Conservation (phyloP, 2,888 invertebrate species). For the Malthinus flaveolus region DNA sequence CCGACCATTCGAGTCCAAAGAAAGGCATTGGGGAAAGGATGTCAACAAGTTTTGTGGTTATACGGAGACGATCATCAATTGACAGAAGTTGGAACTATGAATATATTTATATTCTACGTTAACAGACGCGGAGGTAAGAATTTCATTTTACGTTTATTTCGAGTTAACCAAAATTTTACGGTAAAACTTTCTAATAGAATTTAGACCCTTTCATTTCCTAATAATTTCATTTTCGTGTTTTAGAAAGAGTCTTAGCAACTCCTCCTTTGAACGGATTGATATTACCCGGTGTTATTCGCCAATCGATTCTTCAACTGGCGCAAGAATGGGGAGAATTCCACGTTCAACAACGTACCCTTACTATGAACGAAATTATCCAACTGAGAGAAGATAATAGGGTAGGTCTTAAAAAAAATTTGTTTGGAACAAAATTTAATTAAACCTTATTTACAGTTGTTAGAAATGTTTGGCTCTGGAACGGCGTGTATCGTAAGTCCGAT, state of each 20-base stretch:
- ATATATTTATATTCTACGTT: conserved; percentile 86
- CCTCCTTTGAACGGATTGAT: conserved; percentile 94
- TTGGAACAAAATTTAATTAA: neutral
- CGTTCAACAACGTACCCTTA: conserved; percentile 78
- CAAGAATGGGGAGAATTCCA: conserved; percentile 85
- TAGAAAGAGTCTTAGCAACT: conserved; percentile 89
- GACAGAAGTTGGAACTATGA: conserved; percentile 99
- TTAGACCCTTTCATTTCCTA: too few species aligned
- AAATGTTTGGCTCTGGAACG: conserved; percentile 98
- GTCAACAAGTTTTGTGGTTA: conserved; percentile 96
- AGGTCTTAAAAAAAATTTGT: conserved; percentile 50
- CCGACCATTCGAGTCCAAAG: conserved; percentile 85
- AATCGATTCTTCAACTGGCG: conserved; percentile 80
- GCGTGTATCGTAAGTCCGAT: conserved; percentile 95
- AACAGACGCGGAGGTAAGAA: conserved; percentile 81
- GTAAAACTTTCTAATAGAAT: too few species aligned
- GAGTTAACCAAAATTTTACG: too few species aligned
- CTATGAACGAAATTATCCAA: conserved; percentile 79
- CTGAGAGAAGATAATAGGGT: conserved; percentile 82
- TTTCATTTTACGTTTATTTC: too few species aligned
- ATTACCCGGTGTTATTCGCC: conserved; percentile 91
- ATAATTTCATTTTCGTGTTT: conserved; percentile 4
- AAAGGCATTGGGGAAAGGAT: conserved; percentile 71
- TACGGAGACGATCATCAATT: conserved; percentile 91
- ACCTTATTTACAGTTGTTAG: conserved; percentile 71